A percentile compares a stretch with the other conserved stretches of the same genome.
Conservation (phyloP, 2,888 invertebrate species). For the Acanthosoma haemorrhoidale region DNA sequence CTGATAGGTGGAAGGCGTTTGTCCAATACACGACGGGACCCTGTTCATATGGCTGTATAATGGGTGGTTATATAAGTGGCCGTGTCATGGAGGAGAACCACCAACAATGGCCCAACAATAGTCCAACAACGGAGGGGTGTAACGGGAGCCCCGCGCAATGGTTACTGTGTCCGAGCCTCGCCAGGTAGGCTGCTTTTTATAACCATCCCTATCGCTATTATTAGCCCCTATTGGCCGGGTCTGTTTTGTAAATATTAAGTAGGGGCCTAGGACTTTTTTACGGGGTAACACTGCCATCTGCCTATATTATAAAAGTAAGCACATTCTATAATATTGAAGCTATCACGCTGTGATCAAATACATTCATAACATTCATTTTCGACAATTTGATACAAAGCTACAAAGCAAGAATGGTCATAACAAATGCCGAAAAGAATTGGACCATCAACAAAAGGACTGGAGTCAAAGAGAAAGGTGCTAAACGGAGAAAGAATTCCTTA, state of each 20-base stretch:
- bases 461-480: too few species aligned
- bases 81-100: neutral
- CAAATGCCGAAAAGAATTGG: too few species aligned
- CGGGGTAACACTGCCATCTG: too few species aligned
- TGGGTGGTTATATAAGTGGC: conserved; percentile 10
- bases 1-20: neutral
- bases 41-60: neutral
- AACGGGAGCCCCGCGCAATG: neutral
- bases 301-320: too few species aligned
- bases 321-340: too few species aligned
- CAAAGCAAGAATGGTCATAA: too few species aligned
- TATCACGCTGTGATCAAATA: too few species aligned
- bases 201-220: neutral
- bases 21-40: neutral
- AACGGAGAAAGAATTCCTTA: too few species aligned
- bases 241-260: neutral
- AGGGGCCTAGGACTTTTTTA: too few species aligned
- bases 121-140: neutral
- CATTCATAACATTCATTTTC: too few species aligned
- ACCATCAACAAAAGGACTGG: too few species aligned
- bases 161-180: neutral
- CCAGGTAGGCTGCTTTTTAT: neutral
- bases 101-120: neutral
- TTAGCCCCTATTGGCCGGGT: neutral
- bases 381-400: too few species aligned